Evolutionary conservation across 2,113 vertebrate genomes (phyloP), one percentile per base, ranked within the genome.

Genomic region (Eulemur rufifrons): DNA sequence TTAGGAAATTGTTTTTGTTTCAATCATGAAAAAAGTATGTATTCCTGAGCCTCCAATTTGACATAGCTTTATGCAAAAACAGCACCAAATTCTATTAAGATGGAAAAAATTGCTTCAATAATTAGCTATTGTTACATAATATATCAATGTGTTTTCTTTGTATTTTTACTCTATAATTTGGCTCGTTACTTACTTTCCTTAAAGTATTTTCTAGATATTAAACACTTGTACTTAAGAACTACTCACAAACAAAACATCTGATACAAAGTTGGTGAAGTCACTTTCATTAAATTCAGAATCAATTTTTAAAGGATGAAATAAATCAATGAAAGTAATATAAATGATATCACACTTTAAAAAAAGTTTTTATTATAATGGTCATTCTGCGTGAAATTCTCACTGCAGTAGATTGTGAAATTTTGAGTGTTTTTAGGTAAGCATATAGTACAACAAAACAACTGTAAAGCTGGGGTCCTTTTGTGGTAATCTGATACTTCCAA

Each of bases 261-360:
- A 20, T 32, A 3, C 34, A 25, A 84, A 80, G 25, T 66, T 89
- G 59, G 4, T 25, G 6, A 50, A 56, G 25, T 20, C 18, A 34
- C 54, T 95, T 94, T 91, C 83, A 74, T 95, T 77, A 83, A 84
- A 96, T 10, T 3, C n/a, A 42, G 21, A 20, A 14, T 91, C 78
- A 37, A 64, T 69, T 50, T 69, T 64, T n/a, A 95, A 69, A 83
- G 32, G 54, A 86, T 8, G 69, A 88, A 82, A 47, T 78, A 10
- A 88, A 66, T 59, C 73, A 91, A 54, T 50, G 45, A 45, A 82
- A 91, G 76, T 86, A 74, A 81, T 61, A 63, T 74, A 50, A 92
- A 73, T 80, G n/a, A 50, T 21, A 45, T 63, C 23, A 88, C 1
- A 25, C 14, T 71, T 92, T 86, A 23, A 34, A 63, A 95, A 13